Percentiles rank a stretch among this genome's conserved stretches.
Evolutionary conservation across 1,140 invertebrate species (phyloP).

Genomic region (Zaprionus ghesquierei): DNA sequence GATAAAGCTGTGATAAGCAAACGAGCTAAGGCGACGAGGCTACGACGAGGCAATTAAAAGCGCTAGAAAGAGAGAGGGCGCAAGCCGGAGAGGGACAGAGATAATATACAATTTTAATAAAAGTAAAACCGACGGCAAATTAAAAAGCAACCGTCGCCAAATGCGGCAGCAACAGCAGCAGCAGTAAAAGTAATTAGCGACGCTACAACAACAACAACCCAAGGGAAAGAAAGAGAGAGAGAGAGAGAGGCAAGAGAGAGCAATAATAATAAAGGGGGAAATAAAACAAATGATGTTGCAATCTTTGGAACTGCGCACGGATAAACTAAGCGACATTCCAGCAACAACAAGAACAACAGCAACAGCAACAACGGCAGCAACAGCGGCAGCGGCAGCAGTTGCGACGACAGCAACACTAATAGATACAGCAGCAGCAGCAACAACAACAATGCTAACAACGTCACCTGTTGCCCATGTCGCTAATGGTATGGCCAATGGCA

Average conservation of each 20-base stretch:
- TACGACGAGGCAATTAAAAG: background rate
- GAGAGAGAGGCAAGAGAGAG: slow-evolving; percentile 10
- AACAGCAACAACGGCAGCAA: slow-evolving; percentile 36
- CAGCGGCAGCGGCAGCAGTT: slow-evolving; percentile 21
- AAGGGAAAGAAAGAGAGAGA: background rate
- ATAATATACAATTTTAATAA: slow-evolving; percentile 80
- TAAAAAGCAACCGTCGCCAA: slow-evolving; percentile 69
- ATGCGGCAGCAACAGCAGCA: slow-evolving; percentile 54
- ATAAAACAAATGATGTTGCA: slow-evolving; percentile 81
- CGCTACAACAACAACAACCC: slow-evolving; percentile 14
- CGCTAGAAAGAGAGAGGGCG: slow-evolving; percentile 21
- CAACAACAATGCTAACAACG: slow-evolving; percentile 53
- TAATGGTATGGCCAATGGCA: slow-evolving; percentile 71
- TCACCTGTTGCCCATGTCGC: slow-evolving; percentile 76
- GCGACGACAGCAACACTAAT: slow-evolving; percentile 23
- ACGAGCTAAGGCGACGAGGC: slow-evolving; percentile 11
- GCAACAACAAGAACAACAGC: slow-evolving; percentile 30
- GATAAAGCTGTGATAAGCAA: slow-evolving; percentile 74
- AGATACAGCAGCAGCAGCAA: slow-evolving; percentile 24
- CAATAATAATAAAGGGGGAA: slow-evolving; percentile 47
- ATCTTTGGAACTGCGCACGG: slow-evolving; percentile 78
- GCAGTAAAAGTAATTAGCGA: slow-evolving; percentile 64
- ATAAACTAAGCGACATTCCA: slow-evolving; percentile 73
- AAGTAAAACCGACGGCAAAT: slow-evolving; percentile 70
- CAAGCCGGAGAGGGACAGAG: slow-evolving; percentile 21